Conservation (phyloP, 1,140 invertebrate species). For the Papilio helenus region DNA sequence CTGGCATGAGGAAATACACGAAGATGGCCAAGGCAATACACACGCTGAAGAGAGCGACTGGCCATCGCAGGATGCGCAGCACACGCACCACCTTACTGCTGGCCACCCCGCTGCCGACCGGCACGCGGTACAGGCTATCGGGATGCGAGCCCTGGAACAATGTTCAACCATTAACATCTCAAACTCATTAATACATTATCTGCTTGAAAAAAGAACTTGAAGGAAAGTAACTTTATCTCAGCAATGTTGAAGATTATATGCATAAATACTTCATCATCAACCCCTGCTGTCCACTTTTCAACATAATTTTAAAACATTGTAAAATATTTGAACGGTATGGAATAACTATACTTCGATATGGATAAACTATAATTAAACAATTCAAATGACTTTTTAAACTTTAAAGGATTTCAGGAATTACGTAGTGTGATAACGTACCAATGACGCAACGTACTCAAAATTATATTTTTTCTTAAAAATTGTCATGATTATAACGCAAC, state of each 20-base stretch:
- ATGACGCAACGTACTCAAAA: not conserved
- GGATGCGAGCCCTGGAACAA: slow-evolving; percentile 79
- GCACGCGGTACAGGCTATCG: slow-evolving; percentile 79
- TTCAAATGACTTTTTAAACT: too few relatives aligned
- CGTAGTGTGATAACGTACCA: not conserved
- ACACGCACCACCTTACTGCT: slow-evolving; percentile 55
- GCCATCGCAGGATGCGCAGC: slow-evolving; percentile 75
- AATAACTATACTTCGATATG: too few relatives aligned
- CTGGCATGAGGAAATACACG: slow-evolving; percentile 81
- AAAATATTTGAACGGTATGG: too few relatives aligned
- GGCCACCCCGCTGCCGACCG: slow-evolving; percentile 50
- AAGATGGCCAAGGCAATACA: slow-evolving; percentile 77
- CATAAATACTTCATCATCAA: too few relatives aligned
- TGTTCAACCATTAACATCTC: not conserved
- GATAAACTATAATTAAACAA: too few relatives aligned
- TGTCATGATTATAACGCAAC: not conserved
- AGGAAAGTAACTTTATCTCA: too few relatives aligned
- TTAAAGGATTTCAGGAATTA: too few relatives aligned
- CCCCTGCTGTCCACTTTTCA: too few relatives aligned
- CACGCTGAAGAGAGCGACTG: slow-evolving; percentile 69
- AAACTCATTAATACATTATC: not conserved
- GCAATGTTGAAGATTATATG: too few relatives aligned
- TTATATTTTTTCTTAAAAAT: not conserved
- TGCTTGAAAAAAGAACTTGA: too few relatives aligned
- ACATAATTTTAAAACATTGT: too few relatives aligned